Evolutionary conservation across 2,113 vertebrate species (phyloP).

Genomic region (Tachysurus vachellii): DNA sequence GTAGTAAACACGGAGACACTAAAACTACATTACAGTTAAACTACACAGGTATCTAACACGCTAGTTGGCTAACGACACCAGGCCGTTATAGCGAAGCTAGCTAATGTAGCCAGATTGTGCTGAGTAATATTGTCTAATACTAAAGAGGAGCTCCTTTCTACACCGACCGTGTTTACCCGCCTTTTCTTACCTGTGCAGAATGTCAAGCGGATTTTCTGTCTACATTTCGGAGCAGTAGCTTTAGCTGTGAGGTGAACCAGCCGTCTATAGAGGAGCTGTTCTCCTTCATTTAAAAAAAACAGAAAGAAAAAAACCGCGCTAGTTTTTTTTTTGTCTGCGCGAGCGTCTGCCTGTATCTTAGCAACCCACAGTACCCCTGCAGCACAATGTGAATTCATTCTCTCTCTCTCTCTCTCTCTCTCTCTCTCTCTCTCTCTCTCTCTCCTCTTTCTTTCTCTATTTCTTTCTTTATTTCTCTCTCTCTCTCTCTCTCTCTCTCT

Average conservation of each 20-base stretch:
- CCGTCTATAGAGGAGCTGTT: not conserved
- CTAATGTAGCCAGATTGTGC: not conserved
- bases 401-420: no score
- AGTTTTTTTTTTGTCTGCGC: slow-evolving; percentile 29
- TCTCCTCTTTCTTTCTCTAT: no score
- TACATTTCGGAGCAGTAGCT: not conserved
- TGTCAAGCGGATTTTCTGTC: not conserved
- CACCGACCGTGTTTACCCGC: not conserved
- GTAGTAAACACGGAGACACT: not conserved
- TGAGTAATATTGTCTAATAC: not conserved
- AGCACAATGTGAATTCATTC: not conserved
- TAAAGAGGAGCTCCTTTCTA: not conserved
- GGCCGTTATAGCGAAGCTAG: not conserved
- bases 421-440: no score
- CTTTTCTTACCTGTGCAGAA: slow-evolving; percentile 6
- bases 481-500: no score
- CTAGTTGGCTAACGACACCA: not conserved
- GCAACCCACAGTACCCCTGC: slow-evolving; percentile 3
- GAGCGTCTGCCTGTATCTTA: slow-evolving; percentile 27
- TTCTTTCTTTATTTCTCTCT: no score
- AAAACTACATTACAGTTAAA: not conserved
- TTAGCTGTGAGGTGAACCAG: not conserved
- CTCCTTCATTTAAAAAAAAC: not conserved
- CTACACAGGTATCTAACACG: not conserved
- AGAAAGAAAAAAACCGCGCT: slow-evolving; percentile 1